These are phyloP conservation scores for Vidua chalybeata DNA, from an alignment of 2,113 vertebrate species.

Conservation along the genomic window DNA sequence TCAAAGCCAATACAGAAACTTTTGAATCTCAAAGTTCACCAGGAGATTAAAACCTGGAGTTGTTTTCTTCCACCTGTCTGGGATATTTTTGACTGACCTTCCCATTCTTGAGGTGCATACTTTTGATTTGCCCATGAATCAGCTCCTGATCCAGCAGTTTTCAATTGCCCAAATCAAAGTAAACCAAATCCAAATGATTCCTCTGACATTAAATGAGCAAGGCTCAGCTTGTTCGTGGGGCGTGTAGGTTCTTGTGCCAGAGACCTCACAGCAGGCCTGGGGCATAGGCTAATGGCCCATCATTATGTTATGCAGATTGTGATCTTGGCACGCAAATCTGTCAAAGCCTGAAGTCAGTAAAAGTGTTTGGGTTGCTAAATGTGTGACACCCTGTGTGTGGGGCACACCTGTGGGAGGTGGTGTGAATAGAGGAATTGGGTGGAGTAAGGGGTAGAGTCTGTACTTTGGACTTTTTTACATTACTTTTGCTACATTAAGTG, in stretches of 20 bases:
- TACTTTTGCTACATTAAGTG: neutral
- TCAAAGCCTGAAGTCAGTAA: neutral
- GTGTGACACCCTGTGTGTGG: fast-evolving
- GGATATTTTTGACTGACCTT: neutral
- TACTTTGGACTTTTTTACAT: neutral
- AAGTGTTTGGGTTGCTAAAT: neutral
- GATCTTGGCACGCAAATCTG: neutral
- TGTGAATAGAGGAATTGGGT: neutral
- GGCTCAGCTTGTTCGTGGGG: neutral
- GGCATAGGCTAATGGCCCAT: neutral
- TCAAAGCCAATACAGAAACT: neutral
- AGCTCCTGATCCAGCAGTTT: neutral
- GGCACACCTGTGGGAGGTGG: neutral
- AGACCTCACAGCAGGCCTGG: neutral
- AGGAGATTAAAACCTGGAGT: neutral
- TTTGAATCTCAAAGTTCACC: neutral
- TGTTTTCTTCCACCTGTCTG: neutral
- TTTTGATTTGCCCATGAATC: neutral
- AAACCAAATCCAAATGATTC: neutral
- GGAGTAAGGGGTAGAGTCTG: neutral
- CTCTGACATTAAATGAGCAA: neutral
- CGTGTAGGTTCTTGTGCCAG: neutral
- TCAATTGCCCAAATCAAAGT: neutral
- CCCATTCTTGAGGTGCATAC: neutral
- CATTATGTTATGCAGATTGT: neutral